A percentile compares a stretch with the other conserved stretches of the same genome.
These are phyloP conservation scores for Genyomyrus donnyi DNA, from an alignment of 2,113 vertebrate genomes.

Conservation along the genomic window DNA sequence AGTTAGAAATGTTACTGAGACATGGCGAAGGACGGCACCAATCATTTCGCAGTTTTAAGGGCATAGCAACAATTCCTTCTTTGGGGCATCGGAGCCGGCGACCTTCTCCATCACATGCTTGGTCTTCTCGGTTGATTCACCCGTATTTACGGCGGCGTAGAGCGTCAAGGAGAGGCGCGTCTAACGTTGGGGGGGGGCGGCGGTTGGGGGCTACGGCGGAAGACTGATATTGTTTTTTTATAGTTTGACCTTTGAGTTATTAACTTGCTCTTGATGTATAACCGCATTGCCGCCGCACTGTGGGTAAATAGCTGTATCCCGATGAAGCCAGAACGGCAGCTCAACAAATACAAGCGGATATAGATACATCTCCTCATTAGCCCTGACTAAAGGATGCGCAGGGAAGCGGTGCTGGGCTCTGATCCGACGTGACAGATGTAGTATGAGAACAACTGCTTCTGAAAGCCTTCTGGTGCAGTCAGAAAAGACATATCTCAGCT, in stretches of 20 bases:
- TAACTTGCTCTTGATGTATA: slow-evolving; percentile 65
- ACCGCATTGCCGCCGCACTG: slow-evolving; percentile 17
- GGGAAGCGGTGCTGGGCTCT: not conserved
- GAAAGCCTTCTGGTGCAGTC: not conserved
- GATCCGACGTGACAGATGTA: not conserved
- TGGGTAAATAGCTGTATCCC: slow-evolving; percentile 22
- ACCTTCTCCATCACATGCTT: not conserved
- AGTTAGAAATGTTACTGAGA: not conserved
- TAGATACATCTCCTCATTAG: slow-evolving; percentile 28
- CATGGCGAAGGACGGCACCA: not conserved
- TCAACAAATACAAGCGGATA: slow-evolving; percentile 27
- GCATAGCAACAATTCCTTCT: not conserved
- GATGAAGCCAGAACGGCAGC: not conserved
- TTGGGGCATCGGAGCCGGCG: not conserved
- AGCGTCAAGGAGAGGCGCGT: not conserved
- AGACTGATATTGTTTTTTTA: slow-evolving; percentile 68
- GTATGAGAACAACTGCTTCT: not conserved
- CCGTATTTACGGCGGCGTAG: slow-evolving; percentile 33
- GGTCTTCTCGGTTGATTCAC: not conserved
- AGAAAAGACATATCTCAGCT: not conserved
- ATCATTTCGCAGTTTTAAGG: not conserved
- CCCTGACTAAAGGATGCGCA: slow-evolving; percentile 24
- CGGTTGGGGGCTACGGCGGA: slow-evolving; percentile 39
- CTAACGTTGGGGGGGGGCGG: slow-evolving; percentile 38
- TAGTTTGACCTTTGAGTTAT: slow-evolving; percentile 70